Percentiles rank a stretch among this genome's conserved stretches.
phyloP scores from a whole-genome alignment of 2,113 vertebrate genomes.

The Corythoichthys haematopterus region DNA sequence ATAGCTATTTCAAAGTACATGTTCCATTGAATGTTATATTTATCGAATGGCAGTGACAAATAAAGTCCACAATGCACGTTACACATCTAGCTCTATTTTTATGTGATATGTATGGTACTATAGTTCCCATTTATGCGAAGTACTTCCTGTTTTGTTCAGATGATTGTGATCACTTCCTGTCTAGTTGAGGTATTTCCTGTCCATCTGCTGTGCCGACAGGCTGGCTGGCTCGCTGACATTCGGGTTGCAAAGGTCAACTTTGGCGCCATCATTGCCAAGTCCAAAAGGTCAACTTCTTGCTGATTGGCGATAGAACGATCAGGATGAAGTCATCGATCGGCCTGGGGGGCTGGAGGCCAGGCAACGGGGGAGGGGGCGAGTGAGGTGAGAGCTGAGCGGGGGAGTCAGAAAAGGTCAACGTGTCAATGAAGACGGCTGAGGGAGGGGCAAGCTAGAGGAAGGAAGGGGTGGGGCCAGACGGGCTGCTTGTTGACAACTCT shows the following conservation, averaged over 20 bases:
- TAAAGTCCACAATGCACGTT: too few relatives aligned
- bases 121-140: too few relatives aligned
- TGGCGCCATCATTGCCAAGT: slow-evolving; percentile 86
- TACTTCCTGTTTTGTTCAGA: slow-evolving; percentile 31
- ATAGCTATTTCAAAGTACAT: too few relatives aligned
- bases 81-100: too few relatives aligned
- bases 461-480: neutral
- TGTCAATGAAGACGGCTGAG: slow-evolving; percentile 29
- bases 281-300: slow-evolving; percentile 97
- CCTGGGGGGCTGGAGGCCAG: slow-evolving; percentile 63
- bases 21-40: too few relatives aligned
- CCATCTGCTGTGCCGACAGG: slow-evolving; percentile 76
- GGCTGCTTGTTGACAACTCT: neutral
- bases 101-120: too few relatives aligned
- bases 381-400: neutral
- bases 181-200: slow-evolving; percentile 36
- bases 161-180: neutral
- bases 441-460: neutral
- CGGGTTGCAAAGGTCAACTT: slow-evolving; percentile 64
- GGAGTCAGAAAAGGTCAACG: slow-evolving; percentile 30
- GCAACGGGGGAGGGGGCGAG: neutral
- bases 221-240: slow-evolving; percentile 91
- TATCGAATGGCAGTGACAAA: too few relatives aligned
- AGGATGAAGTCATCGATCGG: slow-evolving; percentile 95
- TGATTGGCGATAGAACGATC: slow-evolving; percentile 99